These are phyloP conservation scores for Bucco capensis DNA, from an alignment of 2,113 vertebrate species.

Conservation along the genomic window DNA sequence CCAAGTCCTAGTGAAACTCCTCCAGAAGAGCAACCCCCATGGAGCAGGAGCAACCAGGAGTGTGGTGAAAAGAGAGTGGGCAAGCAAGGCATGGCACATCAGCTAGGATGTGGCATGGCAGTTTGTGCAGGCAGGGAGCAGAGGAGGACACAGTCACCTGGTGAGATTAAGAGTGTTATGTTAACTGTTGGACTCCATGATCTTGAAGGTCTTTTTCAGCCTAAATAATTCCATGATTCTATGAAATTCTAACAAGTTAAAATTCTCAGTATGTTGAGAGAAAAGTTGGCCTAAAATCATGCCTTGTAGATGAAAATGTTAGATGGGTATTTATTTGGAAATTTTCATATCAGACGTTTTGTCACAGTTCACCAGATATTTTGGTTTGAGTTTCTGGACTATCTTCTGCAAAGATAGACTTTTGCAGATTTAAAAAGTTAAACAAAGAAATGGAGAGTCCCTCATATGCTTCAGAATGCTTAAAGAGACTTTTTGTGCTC, in stretches of 20 bases:
- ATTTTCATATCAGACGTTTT: neutral
- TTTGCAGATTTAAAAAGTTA: neutral
- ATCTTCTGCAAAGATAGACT: neutral
- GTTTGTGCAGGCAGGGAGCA: no score
- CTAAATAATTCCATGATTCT: no score
- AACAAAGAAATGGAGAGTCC: neutral
- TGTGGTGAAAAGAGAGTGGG: no score
- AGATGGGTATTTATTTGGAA: neutral
- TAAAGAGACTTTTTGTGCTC: neutral
- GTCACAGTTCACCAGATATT: fast-evolving
- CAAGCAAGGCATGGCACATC: no score
- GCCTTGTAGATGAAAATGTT: neutral
- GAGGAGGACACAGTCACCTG: no score
- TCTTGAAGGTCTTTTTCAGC: no score
- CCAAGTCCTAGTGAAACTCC: neutral
- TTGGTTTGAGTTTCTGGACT: neutral
- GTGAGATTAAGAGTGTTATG: no score
- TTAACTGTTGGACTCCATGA: no score
- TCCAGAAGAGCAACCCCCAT: no score
- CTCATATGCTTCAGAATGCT: neutral
- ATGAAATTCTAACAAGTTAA: no score
- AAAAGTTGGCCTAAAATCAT: neutral
- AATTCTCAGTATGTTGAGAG: neutral
- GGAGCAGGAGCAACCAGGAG: no score
- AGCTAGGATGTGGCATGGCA: no score